Evolutionary conservation across 1,140 invertebrate species (phyloP).

Genomic region (Drosophila suzukii): DNA sequence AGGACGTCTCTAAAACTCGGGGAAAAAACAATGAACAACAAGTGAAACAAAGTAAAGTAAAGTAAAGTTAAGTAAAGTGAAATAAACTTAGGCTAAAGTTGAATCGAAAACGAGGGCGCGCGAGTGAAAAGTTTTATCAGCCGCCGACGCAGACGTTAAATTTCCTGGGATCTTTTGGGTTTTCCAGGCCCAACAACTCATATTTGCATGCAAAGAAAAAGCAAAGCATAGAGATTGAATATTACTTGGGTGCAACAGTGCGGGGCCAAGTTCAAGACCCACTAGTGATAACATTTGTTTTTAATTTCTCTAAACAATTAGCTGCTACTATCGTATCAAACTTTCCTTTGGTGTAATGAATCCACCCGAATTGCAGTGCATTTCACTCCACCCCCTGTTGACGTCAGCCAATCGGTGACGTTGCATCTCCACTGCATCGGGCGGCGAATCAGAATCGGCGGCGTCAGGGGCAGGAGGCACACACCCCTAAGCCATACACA

Average conservation of each 20-base stretch:
- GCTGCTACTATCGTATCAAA: too few relatives aligned
- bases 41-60: conserved; percentile 17
- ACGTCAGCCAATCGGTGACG: conserved; percentile 58
- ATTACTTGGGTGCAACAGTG: too few relatives aligned
- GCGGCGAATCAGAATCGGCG: conserved; percentile 65
- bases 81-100: conserved; percentile 60
- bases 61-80: conserved; percentile 38
- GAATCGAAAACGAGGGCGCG: conserved; percentile 39
- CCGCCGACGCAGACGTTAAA: conserved; percentile 28
- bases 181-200: not conserved
- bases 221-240: not conserved
- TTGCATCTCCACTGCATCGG: conserved; percentile 68
- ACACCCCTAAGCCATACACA: conserved; percentile 16
- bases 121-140: conserved; percentile 60
- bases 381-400: conserved; percentile 22
- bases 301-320: too few relatives aligned
- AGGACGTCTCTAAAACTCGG: conserved; percentile 78
- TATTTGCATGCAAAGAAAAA: conserved; percentile 1
- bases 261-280: too few relatives aligned
- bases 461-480: conserved; percentile 34
- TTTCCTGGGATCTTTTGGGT: conserved; percentile 2
- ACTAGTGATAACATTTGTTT: too few relatives aligned
- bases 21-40: conserved; percentile 44
- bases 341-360: not conserved
- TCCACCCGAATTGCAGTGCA: conserved; percentile 38